Evolutionary conservation across 2,888 invertebrate genomes (phyloP), one percentile per base, ranked within the genome.

Genomic region (Drosophila recens): DNA sequence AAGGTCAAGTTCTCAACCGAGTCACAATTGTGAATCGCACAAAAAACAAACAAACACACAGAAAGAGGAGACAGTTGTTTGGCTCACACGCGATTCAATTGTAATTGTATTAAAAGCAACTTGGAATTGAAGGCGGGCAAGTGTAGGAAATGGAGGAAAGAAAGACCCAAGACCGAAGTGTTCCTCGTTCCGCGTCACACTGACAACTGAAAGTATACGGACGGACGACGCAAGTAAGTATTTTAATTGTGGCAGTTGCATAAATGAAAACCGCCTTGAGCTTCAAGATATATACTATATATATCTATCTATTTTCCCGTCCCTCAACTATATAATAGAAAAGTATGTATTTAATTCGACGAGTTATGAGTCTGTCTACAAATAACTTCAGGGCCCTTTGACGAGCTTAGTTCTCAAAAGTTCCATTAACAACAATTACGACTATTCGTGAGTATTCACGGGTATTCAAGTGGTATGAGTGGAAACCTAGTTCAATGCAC

Each of bases 11-110:
- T 27, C 23, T 17, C 46, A 43, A 9, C 23, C 40, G 17, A 11
- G 40, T 6, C 33, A 27, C 20, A 61, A 52, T 11, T 23, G 2
- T 11, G 46, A 61, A 66, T n/a, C 15, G 27, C 52, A 42, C 40
- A 30, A 23, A 11, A 15, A n/a, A 48, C 15, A 48, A 13, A 33
- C 54, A 27, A 45, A 36, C n/a, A 51, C n/a, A 51, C 30, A 46
- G 33, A 46, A 8, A 34, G 15, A 27, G n/a, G 45, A 30, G 13
- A 10, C 63, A 56, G 52, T 46, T 69, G 67, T 23, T 59, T 36
- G 23, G 30, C 72, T 77, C 79, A 84, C 87, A 87, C 87, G 86
- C 83, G 71, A 74, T 73, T 67, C 20, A 59, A 71, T 62, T 56
- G 17, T 71, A 71, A 71, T 65, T 59, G 17, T 67, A 75, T 63